phyloP scores from a whole-genome alignment of 2,888 invertebrate species.

The Acronicta leporina region DNA sequence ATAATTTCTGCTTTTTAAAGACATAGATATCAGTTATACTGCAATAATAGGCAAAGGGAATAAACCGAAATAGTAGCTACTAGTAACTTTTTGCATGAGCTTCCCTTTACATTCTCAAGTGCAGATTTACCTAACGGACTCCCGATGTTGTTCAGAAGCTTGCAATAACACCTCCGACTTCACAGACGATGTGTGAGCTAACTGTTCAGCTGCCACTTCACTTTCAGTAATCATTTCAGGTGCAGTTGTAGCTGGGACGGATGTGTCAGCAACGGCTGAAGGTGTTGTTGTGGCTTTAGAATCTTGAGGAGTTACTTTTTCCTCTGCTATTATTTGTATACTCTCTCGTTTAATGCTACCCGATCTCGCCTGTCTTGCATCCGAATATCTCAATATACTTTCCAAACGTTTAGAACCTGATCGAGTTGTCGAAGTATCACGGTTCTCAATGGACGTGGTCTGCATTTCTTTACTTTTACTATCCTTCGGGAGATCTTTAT shows the following conservation, averaged over 20 bases:
- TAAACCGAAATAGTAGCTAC: no score
- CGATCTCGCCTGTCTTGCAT: slow-evolving; percentile 17
- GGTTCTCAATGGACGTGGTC: slow-evolving; percentile 25
- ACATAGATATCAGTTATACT: neutral
- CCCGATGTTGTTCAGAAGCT: slow-evolving; percentile 46
- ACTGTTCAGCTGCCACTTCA: neutral
- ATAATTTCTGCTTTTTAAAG: neutral
- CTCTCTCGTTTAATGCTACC: slow-evolving; percentile 32
- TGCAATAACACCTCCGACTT: slow-evolving; percentile 59
- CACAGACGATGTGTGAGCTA: slow-evolving; percentile 18
- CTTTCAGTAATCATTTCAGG: neutral
- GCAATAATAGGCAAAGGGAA: neutral
- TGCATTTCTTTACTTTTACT: slow-evolving; percentile 52
- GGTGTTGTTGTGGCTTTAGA: neutral
- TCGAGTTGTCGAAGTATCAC: slow-evolving; percentile 24
- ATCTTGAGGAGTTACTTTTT: neutral
- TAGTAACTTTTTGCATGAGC: no score
- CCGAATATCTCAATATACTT: slow-evolving; percentile 18
- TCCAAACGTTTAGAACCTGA: slow-evolving; percentile 33
- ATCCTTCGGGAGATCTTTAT: slow-evolving; percentile 66
- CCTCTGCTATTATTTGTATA: slow-evolving; percentile 19
- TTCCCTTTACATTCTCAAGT: neutral
- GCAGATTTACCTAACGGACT: slow-evolving; percentile 62
- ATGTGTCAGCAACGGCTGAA: neutral
- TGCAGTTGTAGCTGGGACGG: neutral